Percentiles rank a stretch among this genome's conserved stretches.
Conservation (phyloP, 2,797 vertebrate species). For the Apodemus agrarius region DNA sequence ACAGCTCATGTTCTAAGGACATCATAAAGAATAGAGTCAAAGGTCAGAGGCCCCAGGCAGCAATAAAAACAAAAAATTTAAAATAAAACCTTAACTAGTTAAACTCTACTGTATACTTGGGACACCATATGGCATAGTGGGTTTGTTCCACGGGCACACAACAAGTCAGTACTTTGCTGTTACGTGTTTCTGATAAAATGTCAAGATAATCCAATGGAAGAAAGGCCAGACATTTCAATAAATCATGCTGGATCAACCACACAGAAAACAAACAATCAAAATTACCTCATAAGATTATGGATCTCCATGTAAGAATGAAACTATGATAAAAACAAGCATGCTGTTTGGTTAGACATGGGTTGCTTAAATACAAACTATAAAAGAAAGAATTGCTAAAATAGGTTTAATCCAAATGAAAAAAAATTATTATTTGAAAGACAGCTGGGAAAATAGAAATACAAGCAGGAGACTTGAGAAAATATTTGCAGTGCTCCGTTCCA, state of each 20-base stretch:
- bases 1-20: not conserved
- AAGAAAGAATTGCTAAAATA: not conserved
- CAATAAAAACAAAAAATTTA: not conserved
- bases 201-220: not conserved
- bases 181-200: not conserved
- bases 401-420: not conserved
- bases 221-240: not conserved
- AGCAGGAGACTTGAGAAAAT: not conserved
- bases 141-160: not conserved
- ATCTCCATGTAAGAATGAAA: not conserved
- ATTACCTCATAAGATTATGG: not conserved
- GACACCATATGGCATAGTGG: not conserved
- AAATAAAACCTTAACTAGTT: constrained; percentile 7
- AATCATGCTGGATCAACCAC: not conserved
- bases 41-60: not conserved
- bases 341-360: not conserved
- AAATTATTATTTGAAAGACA: constrained; percentile 21
- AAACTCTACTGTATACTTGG: not conserved
- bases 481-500: not conserved
- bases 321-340: not conserved
- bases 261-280: not conserved
- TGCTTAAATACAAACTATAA: not conserved
- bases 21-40: not conserved
- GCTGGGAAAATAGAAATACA: constrained; percentile 13
- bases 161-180: not conserved